Conservation (phyloP, 2,113 vertebrate species). For the Macrotis lagotis region DNA sequence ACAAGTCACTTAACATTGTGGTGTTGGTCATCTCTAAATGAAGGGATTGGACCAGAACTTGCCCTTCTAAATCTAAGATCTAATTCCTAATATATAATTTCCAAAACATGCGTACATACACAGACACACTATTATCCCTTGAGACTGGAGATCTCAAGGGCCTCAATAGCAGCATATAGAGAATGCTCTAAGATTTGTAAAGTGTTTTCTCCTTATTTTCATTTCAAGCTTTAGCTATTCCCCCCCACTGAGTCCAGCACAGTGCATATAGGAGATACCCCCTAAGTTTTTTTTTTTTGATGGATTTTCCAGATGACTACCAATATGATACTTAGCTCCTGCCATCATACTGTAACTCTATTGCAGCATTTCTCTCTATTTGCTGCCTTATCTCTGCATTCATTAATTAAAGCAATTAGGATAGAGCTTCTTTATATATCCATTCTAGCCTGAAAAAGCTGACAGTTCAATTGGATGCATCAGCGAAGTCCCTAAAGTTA, state of each 20-base stretch:
- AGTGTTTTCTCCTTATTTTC: not conserved
- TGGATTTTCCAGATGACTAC: not conserved
- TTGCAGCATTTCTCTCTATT: conserved; percentile 31
- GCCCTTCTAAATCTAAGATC: not conserved
- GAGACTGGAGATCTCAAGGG: not conserved
- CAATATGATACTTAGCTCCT: not conserved
- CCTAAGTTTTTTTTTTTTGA: not conserved
- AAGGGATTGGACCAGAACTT: not conserved
- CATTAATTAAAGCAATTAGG: conserved; percentile 76
- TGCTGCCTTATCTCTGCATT: conserved; percentile 51
- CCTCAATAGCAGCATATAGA: not conserved
- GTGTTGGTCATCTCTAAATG: not conserved
- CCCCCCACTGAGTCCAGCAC: not conserved
- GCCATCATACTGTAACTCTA: not conserved
- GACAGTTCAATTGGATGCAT: conserved; percentile 70
- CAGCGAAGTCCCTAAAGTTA: conserved; percentile 67
- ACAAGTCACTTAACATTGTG: not conserved
- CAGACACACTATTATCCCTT: not conserved
- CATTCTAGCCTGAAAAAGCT: conserved; percentile 52
- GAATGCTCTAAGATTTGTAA: not conserved
- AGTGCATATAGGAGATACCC: not conserved
- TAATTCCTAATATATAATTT: not conserved
- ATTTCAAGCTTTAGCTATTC: not conserved
- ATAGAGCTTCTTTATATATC: conserved; percentile 62
- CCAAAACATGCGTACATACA: not conserved